Conservation (phyloP, 2,888 invertebrate species). For the Limnephilus rhombicus region DNA sequence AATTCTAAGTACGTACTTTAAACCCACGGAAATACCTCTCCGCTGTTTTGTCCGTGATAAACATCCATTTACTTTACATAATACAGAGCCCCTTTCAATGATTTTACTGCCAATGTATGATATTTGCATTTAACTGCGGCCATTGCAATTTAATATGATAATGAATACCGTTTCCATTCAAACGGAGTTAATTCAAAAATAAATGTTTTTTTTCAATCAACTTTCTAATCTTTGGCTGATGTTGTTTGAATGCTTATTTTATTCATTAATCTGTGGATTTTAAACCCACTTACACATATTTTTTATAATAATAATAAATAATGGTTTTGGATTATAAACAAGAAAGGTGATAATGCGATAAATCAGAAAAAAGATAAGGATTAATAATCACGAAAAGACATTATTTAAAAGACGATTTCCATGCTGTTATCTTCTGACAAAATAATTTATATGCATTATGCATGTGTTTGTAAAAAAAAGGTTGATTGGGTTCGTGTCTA, state of each 20-base stretch:
- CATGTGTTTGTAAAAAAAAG: background rate
- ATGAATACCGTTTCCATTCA: slow-evolving; percentile 1
- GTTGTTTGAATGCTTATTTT: background rate
- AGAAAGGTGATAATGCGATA: background rate
- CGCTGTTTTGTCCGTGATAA: slow-evolving; percentile 11
- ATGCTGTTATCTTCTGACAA: background rate
- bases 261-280: background rate
- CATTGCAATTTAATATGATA: background rate
- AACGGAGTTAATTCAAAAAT: background rate
- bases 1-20: background rate
- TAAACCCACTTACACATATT: background rate
- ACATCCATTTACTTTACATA: slow-evolving; percentile 1
- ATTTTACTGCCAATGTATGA: slow-evolving; percentile 9
- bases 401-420: background rate
- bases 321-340: background rate
- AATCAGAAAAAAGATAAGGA: background rate
- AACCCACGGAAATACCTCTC: background rate
- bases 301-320: background rate
- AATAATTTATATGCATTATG: slow-evolving; percentile 1
- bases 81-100: background rate
- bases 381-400: background rate
- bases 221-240: slow-evolving; percentile 19
- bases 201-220: slow-evolving; percentile 24
- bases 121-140: slow-evolving; percentile 25
- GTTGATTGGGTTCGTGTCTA: slow-evolving; percentile 1